phyloP scores from a whole-genome alignment of 2,113 vertebrate genomes.

The human (Homo sapiens) region GRCh38 chrX:34489501-34490000 shows the following conservation, averaged over 20 bases:
- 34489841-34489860: not conserved
- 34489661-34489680: not conserved
- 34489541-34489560: slow-evolving; percentile 17
- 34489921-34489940: not conserved
- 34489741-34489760: not conserved
- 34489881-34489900: not conserved
- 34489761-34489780: slow-evolving; percentile 14
- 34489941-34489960: not conserved
- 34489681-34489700: not conserved
- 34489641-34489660: not conserved
- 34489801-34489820: not conserved
- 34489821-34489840: not conserved
- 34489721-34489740: slow-evolving; percentile 36
- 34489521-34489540: not conserved
- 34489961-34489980: not conserved
- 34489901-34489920: slow-evolving; percentile 1
- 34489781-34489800: not conserved
- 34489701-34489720: not conserved
- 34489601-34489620: not conserved
- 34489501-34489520: slow-evolving; percentile 16
- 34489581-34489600: slow-evolving; percentile 26
- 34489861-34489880: not conserved
- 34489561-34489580: not conserved
- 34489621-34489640: not conserved
- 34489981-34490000: not conserved